Percentiles rank a stretch among this genome's conserved stretches.
Evolutionary conservation across 2,888 invertebrate genomes (phyloP).

Genomic region (Lathronympha strigana): DNA sequence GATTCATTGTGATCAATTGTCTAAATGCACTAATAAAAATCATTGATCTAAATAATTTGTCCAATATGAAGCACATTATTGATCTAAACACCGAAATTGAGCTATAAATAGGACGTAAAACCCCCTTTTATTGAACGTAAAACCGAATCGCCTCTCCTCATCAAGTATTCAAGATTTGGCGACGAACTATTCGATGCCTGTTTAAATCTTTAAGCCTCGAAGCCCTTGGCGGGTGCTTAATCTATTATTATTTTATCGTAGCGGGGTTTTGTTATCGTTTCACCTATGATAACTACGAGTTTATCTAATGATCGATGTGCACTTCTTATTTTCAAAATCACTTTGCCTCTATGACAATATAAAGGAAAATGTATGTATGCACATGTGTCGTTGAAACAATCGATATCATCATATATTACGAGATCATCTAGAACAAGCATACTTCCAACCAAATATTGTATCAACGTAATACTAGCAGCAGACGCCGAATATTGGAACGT

Average conservation of each 20-base stretch:
- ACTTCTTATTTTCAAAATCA: slow-evolving; percentile 20
- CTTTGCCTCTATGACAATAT: slow-evolving; percentile 10
- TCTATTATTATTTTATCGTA: slow-evolving; percentile 46
- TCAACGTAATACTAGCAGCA: slow-evolving; percentile 25
- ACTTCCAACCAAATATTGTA: slow-evolving; percentile 33
- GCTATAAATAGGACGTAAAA: slow-evolving; percentile 59
- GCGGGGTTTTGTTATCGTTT: slow-evolving; percentile 48
- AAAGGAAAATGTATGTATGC: background rate
- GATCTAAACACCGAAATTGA: slow-evolving; percentile 53
- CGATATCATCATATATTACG: background rate
- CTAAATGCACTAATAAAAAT: slow-evolving; percentile 25
- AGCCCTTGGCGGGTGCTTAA: slow-evolving; percentile 40
- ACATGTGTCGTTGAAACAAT: background rate
- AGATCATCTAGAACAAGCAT: slow-evolving; percentile 2
- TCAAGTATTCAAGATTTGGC: slow-evolving; percentile 54
- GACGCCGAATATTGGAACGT: slow-evolving; percentile 20
- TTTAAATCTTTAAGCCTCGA: slow-evolving; percentile 39
- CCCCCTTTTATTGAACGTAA: slow-evolving; percentile 55
- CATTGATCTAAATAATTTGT: background rate
- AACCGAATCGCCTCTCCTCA: slow-evolving; percentile 53
- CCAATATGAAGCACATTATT: slow-evolving; percentile 45
- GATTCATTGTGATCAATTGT: slow-evolving; percentile 17
- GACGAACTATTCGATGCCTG: slow-evolving; percentile 45
- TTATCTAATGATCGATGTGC: slow-evolving; percentile 44
- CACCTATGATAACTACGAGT: slow-evolving; percentile 36